Conservation (phyloP, 1,140 invertebrate species). For the Nomia melanderi region DNA sequence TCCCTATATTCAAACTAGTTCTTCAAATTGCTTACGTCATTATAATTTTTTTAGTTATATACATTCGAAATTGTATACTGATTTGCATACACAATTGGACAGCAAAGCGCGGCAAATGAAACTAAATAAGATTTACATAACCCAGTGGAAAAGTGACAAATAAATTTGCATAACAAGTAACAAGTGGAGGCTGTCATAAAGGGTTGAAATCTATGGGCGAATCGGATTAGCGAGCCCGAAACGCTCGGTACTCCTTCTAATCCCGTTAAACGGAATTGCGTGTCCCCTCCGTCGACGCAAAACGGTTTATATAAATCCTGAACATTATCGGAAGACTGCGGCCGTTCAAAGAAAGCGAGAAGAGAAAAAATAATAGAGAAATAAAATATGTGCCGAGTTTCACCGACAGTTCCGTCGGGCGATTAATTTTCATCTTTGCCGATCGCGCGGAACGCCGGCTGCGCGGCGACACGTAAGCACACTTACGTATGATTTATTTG, state of each 20-base stretch:
- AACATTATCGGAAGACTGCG: neutral
- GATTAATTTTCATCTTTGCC: conserved; percentile 28
- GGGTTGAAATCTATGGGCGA: neutral
- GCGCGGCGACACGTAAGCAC: conserved; percentile 19
- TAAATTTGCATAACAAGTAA: too few relatives aligned
- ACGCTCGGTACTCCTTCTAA: neutral
- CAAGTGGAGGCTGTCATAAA: neutral
- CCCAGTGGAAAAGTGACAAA: too few relatives aligned
- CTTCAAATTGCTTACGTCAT: too few relatives aligned
- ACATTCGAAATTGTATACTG: too few relatives aligned
- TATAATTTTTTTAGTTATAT: too few relatives aligned
- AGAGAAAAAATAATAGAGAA: neutral
- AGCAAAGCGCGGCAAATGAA: too few relatives aligned
- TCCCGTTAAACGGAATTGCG: conserved; percentile 3
- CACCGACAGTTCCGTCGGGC: neutral
- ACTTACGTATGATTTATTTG: conserved; percentile 50
- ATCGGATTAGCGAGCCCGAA: neutral
- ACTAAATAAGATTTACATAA: too few relatives aligned
- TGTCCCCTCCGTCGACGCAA: neutral
- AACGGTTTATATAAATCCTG: neutral
- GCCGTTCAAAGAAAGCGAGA: too few relatives aligned
- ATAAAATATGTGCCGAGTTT: neutral
- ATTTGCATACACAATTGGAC: too few relatives aligned
- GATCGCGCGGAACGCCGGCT: conserved; percentile 6
- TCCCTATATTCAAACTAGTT: too few relatives aligned